Evolutionary conservation across 1,140 invertebrate species (phyloP).

Genomic region (Scaptomyza pallida): DNA sequence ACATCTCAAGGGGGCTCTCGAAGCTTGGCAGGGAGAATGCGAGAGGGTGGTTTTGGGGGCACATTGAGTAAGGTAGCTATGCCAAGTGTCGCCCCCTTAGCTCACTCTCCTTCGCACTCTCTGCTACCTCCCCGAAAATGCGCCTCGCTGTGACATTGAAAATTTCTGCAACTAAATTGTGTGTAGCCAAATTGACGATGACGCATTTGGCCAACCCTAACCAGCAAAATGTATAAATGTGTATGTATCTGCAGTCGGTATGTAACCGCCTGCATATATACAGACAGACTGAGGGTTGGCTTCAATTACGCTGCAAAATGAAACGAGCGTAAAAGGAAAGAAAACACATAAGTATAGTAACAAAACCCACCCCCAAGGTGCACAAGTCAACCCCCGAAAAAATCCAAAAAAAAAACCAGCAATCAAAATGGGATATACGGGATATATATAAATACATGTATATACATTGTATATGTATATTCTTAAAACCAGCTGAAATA

Average conservation of each 20-base stretch:
- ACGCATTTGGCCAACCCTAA: conserved; percentile 55
- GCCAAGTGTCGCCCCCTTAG: conserved; percentile 42
- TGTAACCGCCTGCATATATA: conserved; percentile 2
- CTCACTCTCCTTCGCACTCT: no score
- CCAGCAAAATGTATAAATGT: conserved; percentile 6
- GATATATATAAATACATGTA: conserved; percentile 12
- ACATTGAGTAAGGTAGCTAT: conserved; percentile 24
- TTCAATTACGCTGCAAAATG: conserved; percentile 55
- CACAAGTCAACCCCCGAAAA: conserved; percentile 73
- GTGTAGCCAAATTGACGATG: conserved; percentile 71
- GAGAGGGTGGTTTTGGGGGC: not conserved
- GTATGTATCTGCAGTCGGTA: conserved; percentile 17
- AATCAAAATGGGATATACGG: conserved; percentile 70
- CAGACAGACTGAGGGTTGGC: conserved; percentile 54
- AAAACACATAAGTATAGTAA: not conserved
- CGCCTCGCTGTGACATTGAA: conserved; percentile 71
- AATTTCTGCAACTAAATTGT: conserved; percentile 74
- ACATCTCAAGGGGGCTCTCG: conserved; percentile 69
- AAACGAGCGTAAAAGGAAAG: conserved; percentile 13
- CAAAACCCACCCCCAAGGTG: conserved; percentile 65
- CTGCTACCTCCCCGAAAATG: conserved; percentile 23
- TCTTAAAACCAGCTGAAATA: conserved; percentile 28
- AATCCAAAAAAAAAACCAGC: conserved; percentile 47
- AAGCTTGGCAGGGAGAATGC: not conserved
- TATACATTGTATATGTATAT: not conserved